Conservation (phyloP, 1,140 invertebrate genomes). For the Panagrolaimus sp. region DNA sequence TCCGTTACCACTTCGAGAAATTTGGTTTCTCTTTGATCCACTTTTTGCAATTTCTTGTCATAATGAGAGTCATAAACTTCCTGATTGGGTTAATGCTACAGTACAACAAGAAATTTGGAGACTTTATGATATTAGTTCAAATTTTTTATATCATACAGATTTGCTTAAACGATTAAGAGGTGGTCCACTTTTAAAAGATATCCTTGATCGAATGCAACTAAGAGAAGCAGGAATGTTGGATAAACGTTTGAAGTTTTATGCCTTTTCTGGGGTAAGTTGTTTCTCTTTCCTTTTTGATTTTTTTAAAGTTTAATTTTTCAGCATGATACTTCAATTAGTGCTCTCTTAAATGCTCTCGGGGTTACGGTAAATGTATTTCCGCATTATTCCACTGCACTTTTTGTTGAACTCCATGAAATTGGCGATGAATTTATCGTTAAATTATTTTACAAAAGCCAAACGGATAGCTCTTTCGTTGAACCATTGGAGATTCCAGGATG, state of each 20-base stretch:
- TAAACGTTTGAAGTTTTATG: conserved; percentile 41
- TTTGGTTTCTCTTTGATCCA: conserved; percentile 43
- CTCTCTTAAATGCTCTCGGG: conserved; percentile 41
- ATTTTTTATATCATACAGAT: conserved; percentile 32
- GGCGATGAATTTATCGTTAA: conserved; percentile 4
- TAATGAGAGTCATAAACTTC: conserved; percentile 27
- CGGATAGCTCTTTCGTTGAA: conserved; percentile 28
- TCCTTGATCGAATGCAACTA: conserved; percentile 39
- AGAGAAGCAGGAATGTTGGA: conserved; percentile 13
- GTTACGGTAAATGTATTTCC: conserved; percentile 32
- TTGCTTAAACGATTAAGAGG: conserved; percentile 36
- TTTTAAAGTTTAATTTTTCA: not conserved
- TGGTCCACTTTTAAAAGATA: conserved; percentile 40
- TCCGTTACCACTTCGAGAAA: conserved; percentile 31
- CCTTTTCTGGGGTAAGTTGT: conserved; percentile 35
- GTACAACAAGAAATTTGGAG: conserved; percentile 27
- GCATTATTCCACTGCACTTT: conserved; percentile 28
- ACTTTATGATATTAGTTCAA: conserved; percentile 36
- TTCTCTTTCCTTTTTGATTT: not conserved
- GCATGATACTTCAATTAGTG: conserved; percentile 43
- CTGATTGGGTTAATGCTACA: conserved; percentile 39
- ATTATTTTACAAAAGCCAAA: conserved; percentile 51
- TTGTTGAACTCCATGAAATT: conserved; percentile 38
- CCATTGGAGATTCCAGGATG: conserved; percentile 37
- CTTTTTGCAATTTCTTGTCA: conserved; percentile 20